These are phyloP conservation scores for Lasioglossum morio DNA, from an alignment of 2,888 invertebrate genomes.

Conservation along the genomic window DNA sequence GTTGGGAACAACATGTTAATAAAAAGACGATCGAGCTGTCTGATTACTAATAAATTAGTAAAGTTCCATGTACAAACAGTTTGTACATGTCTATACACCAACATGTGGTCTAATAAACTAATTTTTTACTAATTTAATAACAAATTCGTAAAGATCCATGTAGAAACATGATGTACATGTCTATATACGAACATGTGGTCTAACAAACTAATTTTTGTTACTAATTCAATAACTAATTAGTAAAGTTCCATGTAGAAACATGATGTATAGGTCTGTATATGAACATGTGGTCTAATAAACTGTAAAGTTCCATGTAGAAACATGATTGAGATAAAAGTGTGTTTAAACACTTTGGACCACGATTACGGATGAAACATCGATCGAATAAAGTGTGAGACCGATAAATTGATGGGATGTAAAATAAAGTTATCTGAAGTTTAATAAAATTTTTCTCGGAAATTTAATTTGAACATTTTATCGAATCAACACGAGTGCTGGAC, in stretches of 20 bases:
- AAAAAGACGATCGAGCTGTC: neutral
- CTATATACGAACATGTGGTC: neutral
- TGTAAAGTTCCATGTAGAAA: too few relatives aligned
- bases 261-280: neutral
- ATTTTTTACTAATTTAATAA: too few relatives aligned
- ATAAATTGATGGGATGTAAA: neutral
- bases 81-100: neutral
- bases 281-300: too few relatives aligned
- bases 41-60: too few relatives aligned
- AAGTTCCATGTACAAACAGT: too few relatives aligned
- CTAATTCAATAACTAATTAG: too few relatives aligned
- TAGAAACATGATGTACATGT: too few relatives aligned
- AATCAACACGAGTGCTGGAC: neutral
- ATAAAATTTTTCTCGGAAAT: too few relatives aligned
- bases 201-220: too few relatives aligned
- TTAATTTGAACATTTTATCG: neutral
- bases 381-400: neutral
- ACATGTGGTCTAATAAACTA: too few relatives aligned
- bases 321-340: neutral
- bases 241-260: too few relatives aligned
- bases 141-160: too few relatives aligned
- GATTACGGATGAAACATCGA: neutral
- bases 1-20: neutral
- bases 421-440: neutral
- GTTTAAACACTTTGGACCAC: neutral